These are phyloP conservation scores for Sisyra nigra DNA, from an alignment of 2,888 invertebrate species.

Conservation along the genomic window DNA sequence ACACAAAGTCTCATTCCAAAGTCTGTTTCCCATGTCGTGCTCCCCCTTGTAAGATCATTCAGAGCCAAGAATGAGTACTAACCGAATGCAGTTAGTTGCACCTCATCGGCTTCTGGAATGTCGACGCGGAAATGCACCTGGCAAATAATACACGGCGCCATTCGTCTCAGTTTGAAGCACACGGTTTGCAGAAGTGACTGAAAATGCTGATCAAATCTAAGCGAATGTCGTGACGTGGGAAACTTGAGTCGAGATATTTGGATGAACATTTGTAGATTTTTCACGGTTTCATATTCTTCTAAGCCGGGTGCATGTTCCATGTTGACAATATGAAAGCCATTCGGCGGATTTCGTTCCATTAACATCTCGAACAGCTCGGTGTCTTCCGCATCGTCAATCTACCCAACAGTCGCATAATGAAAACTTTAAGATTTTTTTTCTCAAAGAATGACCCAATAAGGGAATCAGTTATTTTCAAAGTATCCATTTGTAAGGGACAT, in stretches of 20 bases:
- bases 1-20: too few relatives aligned
- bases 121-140: constrained; percentile 69
- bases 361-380: constrained; percentile 56
- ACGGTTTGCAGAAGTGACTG: constrained; percentile 52
- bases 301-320: constrained; percentile 61
- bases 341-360: constrained; percentile 56
- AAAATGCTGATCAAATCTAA: constrained; percentile 31
- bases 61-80: too few relatives aligned
- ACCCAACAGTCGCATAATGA: too few relatives aligned
- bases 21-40: too few relatives aligned
- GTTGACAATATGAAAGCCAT: constrained; percentile 64
- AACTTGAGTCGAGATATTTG: constrained; percentile 62
- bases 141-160: constrained; percentile 76
- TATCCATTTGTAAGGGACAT: too few relatives aligned
- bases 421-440: constrained; percentile 9
- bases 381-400: constrained; percentile 72
- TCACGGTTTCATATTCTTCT: constrained; percentile 45
- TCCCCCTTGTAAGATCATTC: too few relatives aligned
- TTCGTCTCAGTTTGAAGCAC: constrained; percentile 74
- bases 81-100: constrained; percentile 41
- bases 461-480: too few relatives aligned
- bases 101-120: constrained; percentile 68
- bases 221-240: constrained; percentile 29
- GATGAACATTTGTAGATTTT: constrained; percentile 68
- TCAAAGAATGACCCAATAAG: too few relatives aligned